Conservation (phyloP, 2,113 vertebrate species). For the Mus spicilegus region DNA sequence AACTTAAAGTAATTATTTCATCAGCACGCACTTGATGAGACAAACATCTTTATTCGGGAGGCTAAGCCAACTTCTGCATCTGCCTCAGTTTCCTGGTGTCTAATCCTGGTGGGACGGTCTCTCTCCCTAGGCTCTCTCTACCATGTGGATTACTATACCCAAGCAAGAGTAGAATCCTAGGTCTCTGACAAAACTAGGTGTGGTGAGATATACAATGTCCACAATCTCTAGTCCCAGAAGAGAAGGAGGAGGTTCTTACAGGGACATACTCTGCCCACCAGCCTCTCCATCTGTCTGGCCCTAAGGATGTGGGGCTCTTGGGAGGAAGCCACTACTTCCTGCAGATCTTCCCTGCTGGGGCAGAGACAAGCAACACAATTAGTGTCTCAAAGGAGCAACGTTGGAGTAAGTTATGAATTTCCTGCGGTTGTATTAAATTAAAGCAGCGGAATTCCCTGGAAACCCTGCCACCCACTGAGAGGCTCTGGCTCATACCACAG, state of each 20-base stretch:
- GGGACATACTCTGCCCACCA: background rate
- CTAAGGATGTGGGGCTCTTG: background rate
- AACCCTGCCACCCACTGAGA: background rate
- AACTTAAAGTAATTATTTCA: background rate
- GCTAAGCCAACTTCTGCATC: background rate
- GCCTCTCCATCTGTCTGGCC: background rate
- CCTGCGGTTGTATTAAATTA: constrained; percentile 2
- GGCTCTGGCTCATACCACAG: background rate
- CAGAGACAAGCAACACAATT: background rate
- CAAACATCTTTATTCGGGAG: background rate
- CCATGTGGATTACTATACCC: background rate
- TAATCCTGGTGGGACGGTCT: background rate
- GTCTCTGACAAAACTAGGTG: background rate
- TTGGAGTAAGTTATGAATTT: background rate
- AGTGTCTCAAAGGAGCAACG: background rate
- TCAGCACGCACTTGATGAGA: background rate
- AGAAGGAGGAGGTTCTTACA: background rate
- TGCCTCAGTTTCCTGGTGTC: background rate
- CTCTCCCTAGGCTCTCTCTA: background rate
- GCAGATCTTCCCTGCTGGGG: background rate
- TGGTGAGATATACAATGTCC: background rate
- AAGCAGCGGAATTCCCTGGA: constrained; percentile 6
- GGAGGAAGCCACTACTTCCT: background rate
- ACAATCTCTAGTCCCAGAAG: background rate
- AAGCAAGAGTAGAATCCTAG: too few species aligned